Evolutionary conservation across 1,140 invertebrate species (phyloP).

Genomic region (Drosophila mojavensis): DNA sequence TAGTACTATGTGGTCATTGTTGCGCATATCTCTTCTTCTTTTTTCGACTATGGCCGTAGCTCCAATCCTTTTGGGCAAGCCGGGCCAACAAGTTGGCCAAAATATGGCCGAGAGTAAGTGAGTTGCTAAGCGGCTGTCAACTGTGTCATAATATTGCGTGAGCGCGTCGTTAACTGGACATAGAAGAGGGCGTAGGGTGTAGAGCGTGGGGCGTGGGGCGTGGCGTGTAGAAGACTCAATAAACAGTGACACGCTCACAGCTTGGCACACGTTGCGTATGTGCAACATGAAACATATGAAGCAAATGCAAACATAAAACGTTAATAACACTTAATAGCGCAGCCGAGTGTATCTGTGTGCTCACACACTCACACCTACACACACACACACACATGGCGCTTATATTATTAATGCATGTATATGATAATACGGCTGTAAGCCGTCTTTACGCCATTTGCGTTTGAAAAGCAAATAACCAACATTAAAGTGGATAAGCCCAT

Average conservation of each 20-base stretch:
- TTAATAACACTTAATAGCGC: slow-evolving; percentile 57
- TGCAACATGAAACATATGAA: slow-evolving; percentile 32
- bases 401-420: slow-evolving; percentile 22
- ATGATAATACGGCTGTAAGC: slow-evolving; percentile 13
- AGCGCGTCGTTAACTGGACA: slow-evolving; percentile 17
- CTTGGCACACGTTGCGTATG: slow-evolving; percentile 27
- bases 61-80: slow-evolving; percentile 5
- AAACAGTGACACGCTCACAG: not conserved
- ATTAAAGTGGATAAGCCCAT: slow-evolving; percentile 51
- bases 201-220: not conserved
- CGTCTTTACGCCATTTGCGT: not conserved
- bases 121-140: slow-evolving; percentile 5
- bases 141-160: slow-evolving; percentile 36
- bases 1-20: slow-evolving; percentile 25
- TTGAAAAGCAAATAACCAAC: slow-evolving; percentile 14
- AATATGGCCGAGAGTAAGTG: not conserved
- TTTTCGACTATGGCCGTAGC: not conserved
- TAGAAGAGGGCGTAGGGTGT: not conserved
- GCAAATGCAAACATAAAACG: slow-evolving; percentile 57
- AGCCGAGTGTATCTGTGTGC: not conserved
- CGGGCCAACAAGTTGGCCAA: not conserved
- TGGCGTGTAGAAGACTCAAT: not conserved
- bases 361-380: too few relatives aligned
- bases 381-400: not conserved
- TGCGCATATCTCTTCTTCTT: too few relatives aligned